Evolutionary conservation across 2,113 vertebrate genomes (phyloP).

Genomic region (Xenus cinereus): DNA sequence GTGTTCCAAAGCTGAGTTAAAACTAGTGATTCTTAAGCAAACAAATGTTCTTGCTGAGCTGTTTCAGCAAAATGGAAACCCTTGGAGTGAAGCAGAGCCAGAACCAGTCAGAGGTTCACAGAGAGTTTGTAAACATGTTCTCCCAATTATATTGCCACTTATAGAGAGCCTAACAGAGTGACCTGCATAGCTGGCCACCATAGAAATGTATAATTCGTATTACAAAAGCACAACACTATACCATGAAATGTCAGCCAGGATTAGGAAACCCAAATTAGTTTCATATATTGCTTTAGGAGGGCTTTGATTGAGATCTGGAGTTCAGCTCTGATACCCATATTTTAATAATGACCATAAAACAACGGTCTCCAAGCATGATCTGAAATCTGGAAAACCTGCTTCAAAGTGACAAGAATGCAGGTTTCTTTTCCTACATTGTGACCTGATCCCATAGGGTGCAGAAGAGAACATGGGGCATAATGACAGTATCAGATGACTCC

Average conservation of each 20-base stretch:
- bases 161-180: not conserved
- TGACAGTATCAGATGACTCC: not conserved
- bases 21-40: not conserved
- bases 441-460: not conserved
- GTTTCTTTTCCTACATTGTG: not conserved
- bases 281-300: not conserved
- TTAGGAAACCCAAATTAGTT: not conserved
- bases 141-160: not conserved
- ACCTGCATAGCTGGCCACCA: not conserved
- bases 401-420: not conserved
- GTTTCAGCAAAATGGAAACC: conserved; percentile 10
- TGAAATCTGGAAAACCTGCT: not conserved
- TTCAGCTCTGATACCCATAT: not conserved
- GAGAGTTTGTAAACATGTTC: not conserved
- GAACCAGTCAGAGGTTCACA: not conserved
- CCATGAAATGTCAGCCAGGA: not conserved
- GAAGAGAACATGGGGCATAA: not conserved
- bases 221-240: not conserved
- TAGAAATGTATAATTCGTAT: not conserved
- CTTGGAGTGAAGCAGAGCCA: not conserved
- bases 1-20: not conserved
- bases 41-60: not conserved
- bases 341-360: not conserved
- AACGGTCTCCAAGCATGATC: not conserved
- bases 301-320: not conserved